Conservation (phyloP, 2,113 vertebrate genomes). For the Siniperca knerii region DNA sequence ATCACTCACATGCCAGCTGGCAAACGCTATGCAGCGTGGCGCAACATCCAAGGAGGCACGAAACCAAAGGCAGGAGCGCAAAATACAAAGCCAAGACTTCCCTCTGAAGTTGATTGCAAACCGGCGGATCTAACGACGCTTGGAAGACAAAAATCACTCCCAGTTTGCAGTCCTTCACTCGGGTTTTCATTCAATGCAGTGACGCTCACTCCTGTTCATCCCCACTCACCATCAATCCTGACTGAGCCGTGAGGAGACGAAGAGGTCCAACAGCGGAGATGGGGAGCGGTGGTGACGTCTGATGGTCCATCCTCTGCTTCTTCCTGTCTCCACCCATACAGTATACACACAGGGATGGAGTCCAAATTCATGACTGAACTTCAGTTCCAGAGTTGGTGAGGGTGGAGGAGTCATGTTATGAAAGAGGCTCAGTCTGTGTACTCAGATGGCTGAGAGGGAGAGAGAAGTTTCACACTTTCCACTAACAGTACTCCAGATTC, state of each 20-base stretch:
- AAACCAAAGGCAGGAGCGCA: conserved; percentile 2
- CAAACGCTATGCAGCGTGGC: conserved; percentile 8
- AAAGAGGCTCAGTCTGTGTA: conserved; percentile 36
- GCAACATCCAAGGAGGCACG: conserved; percentile 43
- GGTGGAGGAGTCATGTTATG: conserved; percentile 27
- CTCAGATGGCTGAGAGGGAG: conserved; percentile 28
- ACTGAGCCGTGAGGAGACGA: conserved; percentile 42
- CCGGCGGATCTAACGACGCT: not conserved
- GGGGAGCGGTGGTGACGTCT: conserved; percentile 70
- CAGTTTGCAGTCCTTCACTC: not conserved
- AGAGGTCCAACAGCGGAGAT: conserved; percentile 32
- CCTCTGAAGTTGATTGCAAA: conserved; percentile 4
- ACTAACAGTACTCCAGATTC: conserved; percentile 31
- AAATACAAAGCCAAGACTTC: conserved; percentile 8
- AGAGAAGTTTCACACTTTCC: conserved; percentile 56
- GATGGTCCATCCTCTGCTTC: conserved; percentile 58
- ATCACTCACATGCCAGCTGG: conserved; percentile 36
- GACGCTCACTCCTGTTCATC: conserved; percentile 1
- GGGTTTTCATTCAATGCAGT: conserved; percentile 15
- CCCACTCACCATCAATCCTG: conserved; percentile 34
- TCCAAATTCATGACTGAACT: conserved; percentile 20
- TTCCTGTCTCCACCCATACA: conserved; percentile 68
- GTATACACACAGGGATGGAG: conserved; percentile 37
- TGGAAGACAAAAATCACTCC: not conserved
- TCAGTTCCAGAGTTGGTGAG: conserved; percentile 21